A percentile compares a stretch with the other conserved stretches of the same genome.
These are phyloP conservation scores for Condylura cristata DNA, from an alignment of 2,113 vertebrate species.

Conservation along the genomic window DNA sequence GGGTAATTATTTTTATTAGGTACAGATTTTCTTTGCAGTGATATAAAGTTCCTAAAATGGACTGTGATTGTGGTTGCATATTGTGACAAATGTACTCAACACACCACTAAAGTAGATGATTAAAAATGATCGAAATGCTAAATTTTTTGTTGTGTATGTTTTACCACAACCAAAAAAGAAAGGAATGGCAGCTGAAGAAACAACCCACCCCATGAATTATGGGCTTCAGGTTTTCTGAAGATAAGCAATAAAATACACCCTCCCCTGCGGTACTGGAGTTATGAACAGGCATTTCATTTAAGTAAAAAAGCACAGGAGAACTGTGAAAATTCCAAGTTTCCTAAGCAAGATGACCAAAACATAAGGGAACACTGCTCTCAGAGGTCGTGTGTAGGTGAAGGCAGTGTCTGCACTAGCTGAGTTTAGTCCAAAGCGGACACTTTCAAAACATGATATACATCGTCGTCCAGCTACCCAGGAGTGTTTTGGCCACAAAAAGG, in stretches of 20 bases:
- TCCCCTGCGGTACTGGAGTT: background rate
- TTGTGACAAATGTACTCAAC: background rate
- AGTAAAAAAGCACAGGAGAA: slow-evolving; percentile 6
- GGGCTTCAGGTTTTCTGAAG: background rate
- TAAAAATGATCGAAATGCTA: background rate
- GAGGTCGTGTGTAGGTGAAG: background rate
- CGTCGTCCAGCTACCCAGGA: background rate
- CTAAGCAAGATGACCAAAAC: slow-evolving; percentile 22
- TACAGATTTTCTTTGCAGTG: background rate
- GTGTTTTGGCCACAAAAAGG: background rate
- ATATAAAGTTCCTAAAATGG: background rate
- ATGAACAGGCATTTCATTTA: slow-evolving; percentile 13
- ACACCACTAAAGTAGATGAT: background rate
- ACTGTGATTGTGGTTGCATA: rapidly evolving
- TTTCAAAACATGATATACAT: background rate
- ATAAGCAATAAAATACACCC: background rate
- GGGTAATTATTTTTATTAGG: too few species aligned
- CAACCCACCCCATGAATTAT: background rate
- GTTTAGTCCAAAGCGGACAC: background rate
- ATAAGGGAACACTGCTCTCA: background rate
- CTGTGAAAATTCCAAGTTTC: slow-evolving; percentile 40
- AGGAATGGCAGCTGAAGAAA: background rate
- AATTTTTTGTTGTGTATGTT: background rate
- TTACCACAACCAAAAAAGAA: background rate
- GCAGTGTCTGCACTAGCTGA: background rate